Conservation (phyloP, 2,797 vertebrate species). For the Crypturellus tataupa region DNA sequence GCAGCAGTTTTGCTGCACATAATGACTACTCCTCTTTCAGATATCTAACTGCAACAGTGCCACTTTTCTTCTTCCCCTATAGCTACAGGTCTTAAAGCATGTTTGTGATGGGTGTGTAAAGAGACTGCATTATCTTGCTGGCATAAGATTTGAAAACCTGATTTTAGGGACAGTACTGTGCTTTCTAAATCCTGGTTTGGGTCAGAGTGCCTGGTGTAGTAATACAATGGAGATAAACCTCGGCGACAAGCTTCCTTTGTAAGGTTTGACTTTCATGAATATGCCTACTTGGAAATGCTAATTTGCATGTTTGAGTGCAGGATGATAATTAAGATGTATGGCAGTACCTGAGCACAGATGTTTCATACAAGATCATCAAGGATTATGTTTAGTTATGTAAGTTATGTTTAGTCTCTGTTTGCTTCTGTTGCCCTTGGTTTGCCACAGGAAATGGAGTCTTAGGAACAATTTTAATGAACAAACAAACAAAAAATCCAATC, state of each 20-base stretch:
- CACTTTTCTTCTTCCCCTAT: background rate
- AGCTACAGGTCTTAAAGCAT: background rate
- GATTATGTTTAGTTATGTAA: background rate
- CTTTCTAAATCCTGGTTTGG: background rate
- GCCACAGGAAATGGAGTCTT: slow-evolving; percentile 62
- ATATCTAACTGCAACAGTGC: background rate
- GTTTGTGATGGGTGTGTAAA: background rate
- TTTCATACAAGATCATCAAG: background rate
- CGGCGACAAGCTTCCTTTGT: background rate
- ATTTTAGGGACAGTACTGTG: background rate
- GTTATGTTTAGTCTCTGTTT: background rate
- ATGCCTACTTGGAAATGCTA: background rate
- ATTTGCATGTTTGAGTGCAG: slow-evolving; percentile 2
- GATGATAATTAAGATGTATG: background rate
- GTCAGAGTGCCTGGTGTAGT: background rate
- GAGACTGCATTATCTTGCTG: background rate
- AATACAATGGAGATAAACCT: background rate
- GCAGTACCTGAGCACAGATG: background rate
- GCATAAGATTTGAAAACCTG: background rate
- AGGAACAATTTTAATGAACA: slow-evolving; percentile 74
- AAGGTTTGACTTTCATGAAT: background rate
- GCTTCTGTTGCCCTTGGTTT: background rate
- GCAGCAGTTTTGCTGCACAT: background rate
- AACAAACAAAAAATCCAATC: slow-evolving; percentile 70
- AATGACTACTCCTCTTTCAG: background rate